phyloP scores from a whole-genome alignment of 2,113 vertebrate genomes.

The Amphilophus citrinellus region DNA sequence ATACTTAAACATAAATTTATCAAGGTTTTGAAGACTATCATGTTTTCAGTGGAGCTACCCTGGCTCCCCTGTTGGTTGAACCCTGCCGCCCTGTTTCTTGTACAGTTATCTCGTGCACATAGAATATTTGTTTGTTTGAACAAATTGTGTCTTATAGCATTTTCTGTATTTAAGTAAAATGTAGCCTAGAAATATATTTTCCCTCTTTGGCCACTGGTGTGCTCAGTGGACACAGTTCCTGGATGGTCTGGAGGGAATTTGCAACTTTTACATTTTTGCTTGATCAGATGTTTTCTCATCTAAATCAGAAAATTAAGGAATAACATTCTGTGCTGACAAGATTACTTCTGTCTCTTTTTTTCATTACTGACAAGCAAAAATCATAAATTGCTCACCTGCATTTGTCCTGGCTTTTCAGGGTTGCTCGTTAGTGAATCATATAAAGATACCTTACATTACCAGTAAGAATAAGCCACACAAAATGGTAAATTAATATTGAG shows the following conservation, averaged over 20 bases:
- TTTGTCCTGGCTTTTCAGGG: rapidly evolving
- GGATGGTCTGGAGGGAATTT: background rate
- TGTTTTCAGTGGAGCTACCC: rapidly evolving
- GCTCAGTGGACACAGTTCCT: too few species aligned
- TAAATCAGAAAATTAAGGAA: background rate
- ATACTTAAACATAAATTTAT: too few species aligned
- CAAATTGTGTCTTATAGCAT: too few species aligned
- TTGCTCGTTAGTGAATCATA: background rate
- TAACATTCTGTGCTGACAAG: background rate
- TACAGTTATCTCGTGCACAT: too few species aligned
- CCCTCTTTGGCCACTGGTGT: too few species aligned
- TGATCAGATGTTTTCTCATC: background rate
- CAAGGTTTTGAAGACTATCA: background rate
- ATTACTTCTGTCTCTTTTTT: background rate
- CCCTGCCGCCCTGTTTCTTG: background rate
- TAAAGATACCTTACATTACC: background rate
- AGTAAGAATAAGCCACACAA: background rate
- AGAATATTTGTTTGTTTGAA: too few species aligned
- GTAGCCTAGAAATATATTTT: too few species aligned
- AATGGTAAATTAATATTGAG: background rate
- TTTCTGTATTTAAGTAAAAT: too few species aligned
- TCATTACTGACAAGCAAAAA: background rate
- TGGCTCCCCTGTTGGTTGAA: rapidly evolving
- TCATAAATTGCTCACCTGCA: too few species aligned
- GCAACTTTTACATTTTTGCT: background rate